Evolutionary conservation across 2,888 invertebrate genomes (phyloP), one percentile per base, ranked within the genome.

Genomic region (Linnaemya tessellans): DNA sequence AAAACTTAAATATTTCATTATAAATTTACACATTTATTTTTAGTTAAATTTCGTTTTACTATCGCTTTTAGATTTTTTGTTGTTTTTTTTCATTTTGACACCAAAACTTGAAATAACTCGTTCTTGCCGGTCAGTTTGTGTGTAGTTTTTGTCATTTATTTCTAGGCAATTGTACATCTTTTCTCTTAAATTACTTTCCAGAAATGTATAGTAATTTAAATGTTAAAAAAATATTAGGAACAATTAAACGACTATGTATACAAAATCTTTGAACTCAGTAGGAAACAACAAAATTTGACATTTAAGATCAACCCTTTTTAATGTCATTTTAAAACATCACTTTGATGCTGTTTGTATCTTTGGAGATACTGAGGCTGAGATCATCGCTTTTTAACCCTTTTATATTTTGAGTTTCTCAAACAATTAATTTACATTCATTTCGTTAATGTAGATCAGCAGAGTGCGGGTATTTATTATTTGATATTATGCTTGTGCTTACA

Each of bases 321-420:
- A 38, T 78, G 77, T 68, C 60, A 43, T 60, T 73, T 67, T 1
- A 38, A 41, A 51, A 54, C 49, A 56, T 56, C 62, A 70, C 38
- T 46, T 75, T 70, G 79, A 38, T 79, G 79, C 68, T 79, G 65
- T 46, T n/a, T 83, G 65, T n/a, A 75, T 75, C 41, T 58, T 30
- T 3, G 43, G 43, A 73, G 64, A 80, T 46, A 49, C 56, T 58
- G 68, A 25, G 58, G 68, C 30, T 73, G 73, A 65, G 62, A 82
- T 85, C 85, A 75, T 41, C 20, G 58, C 60, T 67, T 67, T 80
- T 77, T 79, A 85, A 82, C 85, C 85, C 82, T 71, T 64, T 79
- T 74, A 35, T 74, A 46, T 80, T 46, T 75, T 30, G 1, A 30
- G n/a, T 41, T 46, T 58, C 65, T 70, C 30, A 46, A 80, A 71